phyloP scores from a whole-genome alignment of 2,113 vertebrate genomes.

The Poicephalus meyeri region DNA sequence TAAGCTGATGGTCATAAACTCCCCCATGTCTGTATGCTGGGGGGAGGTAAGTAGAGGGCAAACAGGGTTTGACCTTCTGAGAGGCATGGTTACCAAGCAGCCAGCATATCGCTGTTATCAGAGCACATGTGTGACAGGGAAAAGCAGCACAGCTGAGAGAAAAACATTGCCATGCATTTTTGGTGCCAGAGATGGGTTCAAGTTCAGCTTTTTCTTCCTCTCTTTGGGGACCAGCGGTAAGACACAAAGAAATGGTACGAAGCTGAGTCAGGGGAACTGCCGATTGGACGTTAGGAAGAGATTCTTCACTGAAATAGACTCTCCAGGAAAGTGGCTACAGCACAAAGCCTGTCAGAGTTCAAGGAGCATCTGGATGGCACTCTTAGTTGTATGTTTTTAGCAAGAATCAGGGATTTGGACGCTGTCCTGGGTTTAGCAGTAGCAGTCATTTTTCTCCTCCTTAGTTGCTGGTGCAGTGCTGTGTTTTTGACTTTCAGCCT shows the following conservation, averaged over 20 bases:
- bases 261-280: not conserved
- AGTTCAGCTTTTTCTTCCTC: not conserved
- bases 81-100: not conserved
- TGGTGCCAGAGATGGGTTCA: not conserved
- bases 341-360: not conserved
- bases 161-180: no score
- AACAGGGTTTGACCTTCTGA: rapidly evolving
- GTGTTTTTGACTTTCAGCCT: no score
- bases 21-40: rapidly evolving
- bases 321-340: not conserved
- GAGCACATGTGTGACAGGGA: not conserved
- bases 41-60: rapidly evolving
- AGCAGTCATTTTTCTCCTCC: no score
- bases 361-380: not conserved
- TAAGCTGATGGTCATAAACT: not conserved
- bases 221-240: not conserved
- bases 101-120: rapidly evolving
- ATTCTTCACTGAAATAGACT: not conserved
- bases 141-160: not conserved
- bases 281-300: not conserved
- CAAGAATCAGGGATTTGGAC: not conserved
- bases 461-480: no score
- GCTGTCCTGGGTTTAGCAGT: no score
- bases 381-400: not conserved
- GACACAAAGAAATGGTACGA: not conserved